Evolutionary conservation across 2,113 vertebrate genomes (phyloP), one percentile per base, ranked within the genome.

Genomic region (Toxostoma redivivum): DNA sequence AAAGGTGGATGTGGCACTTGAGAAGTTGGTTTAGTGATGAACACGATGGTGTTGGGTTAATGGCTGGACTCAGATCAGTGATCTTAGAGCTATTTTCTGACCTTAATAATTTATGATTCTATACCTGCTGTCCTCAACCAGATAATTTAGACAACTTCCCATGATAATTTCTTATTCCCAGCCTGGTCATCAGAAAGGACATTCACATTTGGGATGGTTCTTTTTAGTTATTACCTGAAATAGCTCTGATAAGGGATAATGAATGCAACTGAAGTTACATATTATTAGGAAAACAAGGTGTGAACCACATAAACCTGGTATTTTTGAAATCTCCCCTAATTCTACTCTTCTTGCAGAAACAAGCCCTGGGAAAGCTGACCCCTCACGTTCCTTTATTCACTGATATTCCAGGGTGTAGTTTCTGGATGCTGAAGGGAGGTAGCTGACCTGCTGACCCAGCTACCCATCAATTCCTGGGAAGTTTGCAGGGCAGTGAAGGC

Each of bases 331-430:
- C 8, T 84, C 8, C 15, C 1, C 27, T 40, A 2, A 33, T 87
- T 74, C n/a, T 38, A 7, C 15, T 71, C 61, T 86, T 69, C 27
- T 45, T 76, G 14, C 40, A 71, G 73, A 81, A 91, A 19, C 19
- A 78, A 27, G 5, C 4, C 3, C n/a, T 24, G 19, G 42, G 19
- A 38, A 58, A 30, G 15, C 15, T 37, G 31, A 40, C 5, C 44
- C 51, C 12, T 81, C 15, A 0, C 0, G 0, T 65, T 80, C 37
- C 50, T 83, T 67, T 77, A 7, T 64, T 57, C 1, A 0, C 42
- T 3, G 5, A 3, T 53, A 28, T 61, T 88, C 50, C 17, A 18
- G 37, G 15, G 4, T 3, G 1, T 31, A 44, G 27, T 53, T 57
- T 58, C 5, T 71, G 23, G 53, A 4, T 73, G 61, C 38, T 81